Percentiles rank a stretch among this genome's conserved stretches.
Evolutionary conservation across 2,888 invertebrate species (phyloP).

Genomic region (Trachelus stipa): DNA sequence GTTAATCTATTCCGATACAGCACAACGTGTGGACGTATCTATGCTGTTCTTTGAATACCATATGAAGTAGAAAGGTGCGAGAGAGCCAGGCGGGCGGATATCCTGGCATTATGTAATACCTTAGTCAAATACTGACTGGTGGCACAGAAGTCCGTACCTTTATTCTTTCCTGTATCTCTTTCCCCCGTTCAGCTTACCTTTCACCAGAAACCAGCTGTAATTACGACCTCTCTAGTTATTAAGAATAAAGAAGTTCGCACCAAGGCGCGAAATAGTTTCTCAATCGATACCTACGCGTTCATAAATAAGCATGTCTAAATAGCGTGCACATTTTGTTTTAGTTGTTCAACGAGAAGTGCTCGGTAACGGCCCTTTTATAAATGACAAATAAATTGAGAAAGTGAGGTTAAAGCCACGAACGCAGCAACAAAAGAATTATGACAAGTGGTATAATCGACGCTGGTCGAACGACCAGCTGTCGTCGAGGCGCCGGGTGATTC

Average conservation of each 20-base stretch:
- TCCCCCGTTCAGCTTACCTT: neutral
- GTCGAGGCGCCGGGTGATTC: neutral
- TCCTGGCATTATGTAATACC: slow-evolving; percentile 40
- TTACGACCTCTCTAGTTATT: neutral
- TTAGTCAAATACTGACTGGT: neutral
- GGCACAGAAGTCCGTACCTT: neutral
- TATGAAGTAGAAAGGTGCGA: slow-evolving; percentile 33
- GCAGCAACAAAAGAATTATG: neutral
- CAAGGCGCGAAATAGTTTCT: neutral
- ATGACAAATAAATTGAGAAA: neutral
- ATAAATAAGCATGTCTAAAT: neutral
- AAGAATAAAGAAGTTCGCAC: neutral
- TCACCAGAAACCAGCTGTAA: neutral
- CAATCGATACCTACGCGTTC: neutral
- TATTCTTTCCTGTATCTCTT: neutral
- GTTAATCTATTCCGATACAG: neutral
- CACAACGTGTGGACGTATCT: slow-evolving; percentile 19
- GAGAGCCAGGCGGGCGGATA: slow-evolving; percentile 36
- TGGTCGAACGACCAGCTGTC: neutral
- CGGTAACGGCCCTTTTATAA: neutral
- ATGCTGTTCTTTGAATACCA: slow-evolving; percentile 36
- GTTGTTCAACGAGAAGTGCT: neutral
- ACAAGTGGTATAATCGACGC: neutral
- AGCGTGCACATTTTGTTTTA: neutral
- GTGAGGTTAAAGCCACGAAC: neutral